Conservation (phyloP, 2,888 invertebrate species). For the Melipona bicolor region DNA sequence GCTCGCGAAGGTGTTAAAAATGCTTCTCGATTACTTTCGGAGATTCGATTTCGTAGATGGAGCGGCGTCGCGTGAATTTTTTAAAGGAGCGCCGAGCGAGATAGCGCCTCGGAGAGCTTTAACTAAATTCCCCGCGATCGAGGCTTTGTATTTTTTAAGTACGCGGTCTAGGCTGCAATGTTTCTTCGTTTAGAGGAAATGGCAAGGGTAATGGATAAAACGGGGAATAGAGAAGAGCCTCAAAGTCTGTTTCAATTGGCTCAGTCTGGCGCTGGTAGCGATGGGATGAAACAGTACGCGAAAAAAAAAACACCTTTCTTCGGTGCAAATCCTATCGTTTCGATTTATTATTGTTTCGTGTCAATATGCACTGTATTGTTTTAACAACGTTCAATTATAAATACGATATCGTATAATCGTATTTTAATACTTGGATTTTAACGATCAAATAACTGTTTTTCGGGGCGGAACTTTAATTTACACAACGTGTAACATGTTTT, state of each 20-base stretch:
- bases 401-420: neutral
- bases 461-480: too few species aligned
- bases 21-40: neutral
- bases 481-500: too few species aligned
- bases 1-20: neutral
- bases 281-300: neutral
- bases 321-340: neutral
- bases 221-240: slow-evolving; percentile 30
- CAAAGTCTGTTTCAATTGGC: slow-evolving; percentile 48
- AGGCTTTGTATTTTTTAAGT: slow-evolving; percentile 18
- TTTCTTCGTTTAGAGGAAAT: slow-evolving; percentile 73
- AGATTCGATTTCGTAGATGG: slow-evolving; percentile 61
- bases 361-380: too few species aligned
- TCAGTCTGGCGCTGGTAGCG: neutral
- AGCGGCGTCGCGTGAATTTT: slow-evolving; percentile 9
- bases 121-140: slow-evolving; percentile 63
- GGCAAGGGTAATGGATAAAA: slow-evolving; percentile 42
- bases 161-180: slow-evolving; percentile 51
- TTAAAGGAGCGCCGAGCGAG: neutral
- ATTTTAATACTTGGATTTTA: too few species aligned
- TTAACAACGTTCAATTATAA: neutral
- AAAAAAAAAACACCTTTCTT: neutral
- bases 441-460: too few species aligned
- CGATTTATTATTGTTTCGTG: neutral
- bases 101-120: slow-evolving; percentile 67